Evolutionary conservation across 2,797 vertebrate genomes (phyloP), one percentile per base, ranked within the genome.

Genomic region (Toxotes lorentzi): DNA sequence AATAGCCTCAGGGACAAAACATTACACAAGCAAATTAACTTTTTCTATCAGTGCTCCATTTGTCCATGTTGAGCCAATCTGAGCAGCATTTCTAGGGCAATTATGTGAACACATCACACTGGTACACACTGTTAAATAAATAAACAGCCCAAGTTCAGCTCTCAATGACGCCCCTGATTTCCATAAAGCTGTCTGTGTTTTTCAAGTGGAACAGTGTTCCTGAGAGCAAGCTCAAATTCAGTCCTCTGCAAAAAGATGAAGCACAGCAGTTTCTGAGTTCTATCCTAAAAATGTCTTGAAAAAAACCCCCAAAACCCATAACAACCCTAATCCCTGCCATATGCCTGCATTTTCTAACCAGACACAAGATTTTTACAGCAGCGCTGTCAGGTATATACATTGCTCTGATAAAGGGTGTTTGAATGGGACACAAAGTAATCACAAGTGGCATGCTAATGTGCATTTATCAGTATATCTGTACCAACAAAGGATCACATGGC

Each of bases 71-170:
- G 3, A 73, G 60, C 58, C 78, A 8, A 54, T 85, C 71, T 70
- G 41, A 24, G n/a, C 1, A 0, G 40, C 19, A 56, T 60, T 56
- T 82, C 32, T 47, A 27, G 23, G 27, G 6, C 34, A 65, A 59
- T 66, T 73, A 56, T n/a, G 10, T n/a, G 19, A 82, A 69, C 84
- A 68, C 16, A 45, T 27, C 21, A 21, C n/a, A 27, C 24, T 4
- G 1, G 43, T 13, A 73, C n/a, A n/a, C n/a, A n/a, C 32, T 63
- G 32, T 70, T 79, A 1, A 73, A 77, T 75, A 65, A 82, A 81
- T 65, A 79, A 89, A 72, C 13, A 72, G 63, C 0, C 17, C 57
- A 66, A 59, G 23, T 82, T 78, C n/a, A 58, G 32, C 24, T 64
- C 58, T 56, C 74, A 9, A 40, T 40, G 65, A 50, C 56, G 41